These are phyloP conservation scores for Nezara viridula DNA, from an alignment of 2,888 invertebrate genomes.

Conservation along the genomic window DNA sequence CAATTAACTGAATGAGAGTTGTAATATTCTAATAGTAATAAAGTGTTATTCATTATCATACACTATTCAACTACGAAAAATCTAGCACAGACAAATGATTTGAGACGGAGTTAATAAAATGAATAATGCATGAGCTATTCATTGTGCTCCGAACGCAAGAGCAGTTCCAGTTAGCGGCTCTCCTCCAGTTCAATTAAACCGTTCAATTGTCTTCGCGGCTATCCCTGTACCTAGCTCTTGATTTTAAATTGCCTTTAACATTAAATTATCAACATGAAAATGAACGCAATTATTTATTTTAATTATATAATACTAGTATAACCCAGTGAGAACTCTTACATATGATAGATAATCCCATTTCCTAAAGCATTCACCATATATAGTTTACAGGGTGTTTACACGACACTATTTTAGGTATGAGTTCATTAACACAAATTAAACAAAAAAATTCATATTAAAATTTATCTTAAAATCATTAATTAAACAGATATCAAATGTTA, in stretches of 20 bases:
- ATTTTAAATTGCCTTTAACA: background rate
- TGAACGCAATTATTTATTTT: background rate
- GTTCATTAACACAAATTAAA: too few species aligned
- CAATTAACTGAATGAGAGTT: background rate
- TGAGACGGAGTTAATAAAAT: background rate
- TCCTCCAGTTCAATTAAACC: background rate
- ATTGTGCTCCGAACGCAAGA: background rate
- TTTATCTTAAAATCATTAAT: too few species aligned
- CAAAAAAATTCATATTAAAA: too few species aligned
- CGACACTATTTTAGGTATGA: too few species aligned
- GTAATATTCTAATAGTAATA: too few species aligned
- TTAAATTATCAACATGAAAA: background rate
- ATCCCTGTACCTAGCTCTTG: background rate
- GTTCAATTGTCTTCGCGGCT: background rate
- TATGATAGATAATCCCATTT: too few species aligned
- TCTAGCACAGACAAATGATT: background rate
- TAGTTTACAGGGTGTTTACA: too few species aligned
- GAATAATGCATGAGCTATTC: slow-evolving; percentile 7
- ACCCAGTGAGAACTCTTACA: too few species aligned
- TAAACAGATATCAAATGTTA: too few species aligned
- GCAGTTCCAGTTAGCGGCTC: background rate
- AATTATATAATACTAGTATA: too few species aligned
- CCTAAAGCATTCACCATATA: too few species aligned
- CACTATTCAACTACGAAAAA: background rate
- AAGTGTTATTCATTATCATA: too few species aligned